phyloP scores from a whole-genome alignment of 2,113 vertebrate species.

The Gobiocypris rarus region DNA sequence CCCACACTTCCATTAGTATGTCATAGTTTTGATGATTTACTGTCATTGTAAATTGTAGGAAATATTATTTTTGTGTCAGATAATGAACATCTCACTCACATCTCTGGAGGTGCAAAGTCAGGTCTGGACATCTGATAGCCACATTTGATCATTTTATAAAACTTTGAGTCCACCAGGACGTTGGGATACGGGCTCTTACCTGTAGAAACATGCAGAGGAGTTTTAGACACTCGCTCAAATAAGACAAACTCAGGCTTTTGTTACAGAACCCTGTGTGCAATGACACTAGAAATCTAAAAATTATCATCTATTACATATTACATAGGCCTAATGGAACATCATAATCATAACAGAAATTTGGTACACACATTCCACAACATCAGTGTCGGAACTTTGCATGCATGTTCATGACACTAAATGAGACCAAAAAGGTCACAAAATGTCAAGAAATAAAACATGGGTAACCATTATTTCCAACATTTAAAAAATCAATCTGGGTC shows the following conservation, averaged over 20 bases:
- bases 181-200: conserved; percentile 94
- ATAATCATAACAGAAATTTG: not conserved
- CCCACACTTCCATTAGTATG: not conserved
- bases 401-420: not conserved
- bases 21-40: not conserved
- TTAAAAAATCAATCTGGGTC: not conserved
- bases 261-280: not conserved
- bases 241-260: not conserved
- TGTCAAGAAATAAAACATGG: not conserved
- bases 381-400: not conserved
- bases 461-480: not conserved
- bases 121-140: conserved; percentile 96
- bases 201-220: conserved; percentile 60
- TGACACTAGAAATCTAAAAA: not conserved
- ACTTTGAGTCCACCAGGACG: conserved; percentile 90
- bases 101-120: conserved; percentile 84
- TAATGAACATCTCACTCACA: conserved; percentile 76
- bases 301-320: too few relatives aligned
- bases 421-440: not conserved
- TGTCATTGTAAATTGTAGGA: not conserved
- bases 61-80: not conserved
- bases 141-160: conserved; percentile 95
- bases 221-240: not conserved
- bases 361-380: too few relatives aligned
- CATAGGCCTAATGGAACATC: not conserved